These are phyloP conservation scores for Tamias sibiricus DNA, from an alignment of 2,113 vertebrate genomes.

Conservation along the genomic window DNA sequence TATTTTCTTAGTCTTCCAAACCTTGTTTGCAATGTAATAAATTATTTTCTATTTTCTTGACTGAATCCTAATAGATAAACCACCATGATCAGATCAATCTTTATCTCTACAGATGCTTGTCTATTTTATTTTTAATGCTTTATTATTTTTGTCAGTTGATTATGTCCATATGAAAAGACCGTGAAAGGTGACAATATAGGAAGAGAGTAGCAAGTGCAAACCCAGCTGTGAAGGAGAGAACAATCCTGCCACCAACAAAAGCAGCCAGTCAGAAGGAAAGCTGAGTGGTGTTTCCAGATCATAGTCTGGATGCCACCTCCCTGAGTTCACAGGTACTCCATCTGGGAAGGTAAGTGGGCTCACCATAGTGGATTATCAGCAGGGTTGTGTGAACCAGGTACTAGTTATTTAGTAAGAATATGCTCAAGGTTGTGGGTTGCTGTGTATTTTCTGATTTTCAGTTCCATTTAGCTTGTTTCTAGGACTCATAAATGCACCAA, in stretches of 20 bases:
- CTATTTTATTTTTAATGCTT: background rate
- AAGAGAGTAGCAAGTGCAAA: background rate
- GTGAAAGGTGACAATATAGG: background rate
- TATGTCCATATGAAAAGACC: conserved; percentile 5
- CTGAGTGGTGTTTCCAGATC: background rate
- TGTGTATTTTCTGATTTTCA: background rate
- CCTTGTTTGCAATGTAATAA: background rate
- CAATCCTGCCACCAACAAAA: too few species aligned
- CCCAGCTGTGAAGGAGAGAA: background rate
- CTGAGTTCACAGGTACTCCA: background rate
- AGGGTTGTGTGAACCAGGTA: background rate
- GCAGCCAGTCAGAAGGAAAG: background rate
- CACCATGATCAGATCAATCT: background rate
- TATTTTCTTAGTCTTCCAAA: background rate
- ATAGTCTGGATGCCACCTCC: background rate
- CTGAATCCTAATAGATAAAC: background rate
- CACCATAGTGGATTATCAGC: too few species aligned
- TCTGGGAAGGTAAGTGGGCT: background rate
- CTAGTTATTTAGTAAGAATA: background rate
- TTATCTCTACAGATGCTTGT: background rate
- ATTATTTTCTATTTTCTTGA: background rate
- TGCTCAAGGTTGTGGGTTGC: background rate
- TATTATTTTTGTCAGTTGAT: background rate
- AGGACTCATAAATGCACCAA: background rate
- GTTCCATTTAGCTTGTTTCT: background rate